A percentile compares a stretch with the other conserved stretches of the same genome.
phyloP scores from a whole-genome alignment of 2,797 vertebrate species.

The Meda fulgida region DNA sequence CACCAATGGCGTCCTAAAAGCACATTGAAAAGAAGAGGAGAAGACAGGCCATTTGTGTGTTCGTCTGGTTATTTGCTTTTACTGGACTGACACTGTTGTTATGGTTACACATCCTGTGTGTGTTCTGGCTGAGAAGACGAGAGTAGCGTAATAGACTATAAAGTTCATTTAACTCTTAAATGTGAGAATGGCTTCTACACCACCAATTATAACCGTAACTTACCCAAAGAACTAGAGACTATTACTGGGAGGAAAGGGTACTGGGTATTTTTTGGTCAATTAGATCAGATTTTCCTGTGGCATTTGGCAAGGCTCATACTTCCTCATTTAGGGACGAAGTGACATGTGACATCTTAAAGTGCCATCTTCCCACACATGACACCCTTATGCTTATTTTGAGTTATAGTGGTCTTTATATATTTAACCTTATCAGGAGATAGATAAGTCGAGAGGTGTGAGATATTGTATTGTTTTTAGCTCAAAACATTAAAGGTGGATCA shows the following conservation, averaged over 20 bases:
- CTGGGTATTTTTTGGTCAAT: background rate
- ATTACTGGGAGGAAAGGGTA: background rate
- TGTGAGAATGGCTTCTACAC: conserved; percentile 1
- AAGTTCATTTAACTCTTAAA: conserved; percentile 51
- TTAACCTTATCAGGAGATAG: background rate
- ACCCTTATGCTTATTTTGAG: conserved; percentile 14
- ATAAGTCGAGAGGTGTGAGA: background rate
- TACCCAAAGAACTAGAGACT: background rate
- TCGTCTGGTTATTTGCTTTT: conserved; percentile 73
- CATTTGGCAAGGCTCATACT: conserved; percentile 5
- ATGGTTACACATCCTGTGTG: conserved; percentile 77
- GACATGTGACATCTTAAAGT: conserved; percentile 31
- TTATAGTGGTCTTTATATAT: background rate
- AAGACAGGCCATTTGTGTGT: conserved; percentile 57
- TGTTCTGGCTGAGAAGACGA: conserved; percentile 60
- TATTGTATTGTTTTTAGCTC: background rate
- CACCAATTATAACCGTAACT: background rate
- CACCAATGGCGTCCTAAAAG: conserved; percentile 42
- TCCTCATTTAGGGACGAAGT: conserved; percentile 14
- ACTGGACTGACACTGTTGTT: conserved; percentile 72
- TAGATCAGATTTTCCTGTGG: conserved; percentile 29
- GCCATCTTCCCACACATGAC: conserved; percentile 10
- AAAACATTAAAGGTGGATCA: background rate
- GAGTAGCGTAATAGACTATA: conserved; percentile 57
- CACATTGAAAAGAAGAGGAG: conserved; percentile 39